A percentile compares a stretch with the other conserved stretches of the same genome.
Conservation (phyloP, 2,797 vertebrate species). For the Okamejei kenojei region DNA sequence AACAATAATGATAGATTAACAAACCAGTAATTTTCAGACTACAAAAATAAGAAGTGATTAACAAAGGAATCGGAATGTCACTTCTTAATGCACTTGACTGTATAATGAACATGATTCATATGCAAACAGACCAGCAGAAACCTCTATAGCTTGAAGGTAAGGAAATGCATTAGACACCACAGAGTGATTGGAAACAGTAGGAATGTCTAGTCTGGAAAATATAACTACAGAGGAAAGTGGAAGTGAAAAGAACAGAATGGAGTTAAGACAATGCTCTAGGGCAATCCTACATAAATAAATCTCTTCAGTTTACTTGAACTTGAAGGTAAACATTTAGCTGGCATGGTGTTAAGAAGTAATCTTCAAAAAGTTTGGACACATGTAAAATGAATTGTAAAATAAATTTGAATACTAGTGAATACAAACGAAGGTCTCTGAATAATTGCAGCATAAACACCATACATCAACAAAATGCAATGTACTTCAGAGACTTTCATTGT, state of each 20-base stretch:
- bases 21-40: background rate
- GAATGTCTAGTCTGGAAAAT: background rate
- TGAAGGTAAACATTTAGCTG: background rate
- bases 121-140: background rate
- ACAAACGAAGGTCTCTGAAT: background rate
- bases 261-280: background rate
- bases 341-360: background rate
- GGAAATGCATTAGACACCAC: background rate
- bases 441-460: background rate
- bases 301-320: background rate
- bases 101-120: conserved; percentile 3
- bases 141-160: background rate
- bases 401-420: background rate
- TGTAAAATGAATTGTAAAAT: background rate
- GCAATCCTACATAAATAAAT: background rate
- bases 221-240: background rate
- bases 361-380: background rate
- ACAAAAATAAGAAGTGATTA: background rate
- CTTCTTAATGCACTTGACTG: background rate
- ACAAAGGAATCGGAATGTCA: background rate
- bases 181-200: conserved; percentile 27
- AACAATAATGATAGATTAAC: background rate
- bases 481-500: background rate
- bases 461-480: background rate
- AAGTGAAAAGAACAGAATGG: background rate